These are phyloP conservation scores for Octonoba sinensis DNA, from an alignment of 2,888 invertebrate species.

Conservation along the genomic window DNA sequence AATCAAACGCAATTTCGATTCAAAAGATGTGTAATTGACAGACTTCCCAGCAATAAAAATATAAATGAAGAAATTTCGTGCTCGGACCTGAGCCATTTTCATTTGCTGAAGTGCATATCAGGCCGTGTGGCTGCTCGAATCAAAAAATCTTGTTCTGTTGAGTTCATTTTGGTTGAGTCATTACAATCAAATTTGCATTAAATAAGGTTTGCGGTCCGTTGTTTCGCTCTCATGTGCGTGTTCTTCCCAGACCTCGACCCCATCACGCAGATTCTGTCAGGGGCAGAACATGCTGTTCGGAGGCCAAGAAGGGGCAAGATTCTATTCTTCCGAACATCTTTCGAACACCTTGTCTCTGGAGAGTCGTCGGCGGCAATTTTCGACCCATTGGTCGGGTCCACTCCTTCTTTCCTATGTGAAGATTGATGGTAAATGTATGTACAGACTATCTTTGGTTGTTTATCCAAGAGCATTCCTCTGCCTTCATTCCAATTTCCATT, in stretches of 20 bases:
- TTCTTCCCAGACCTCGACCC: slow-evolving; percentile 29
- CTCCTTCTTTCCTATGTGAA: too few relatives aligned
- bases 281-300: slow-evolving; percentile 26
- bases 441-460: too few relatives aligned
- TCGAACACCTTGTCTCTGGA: background rate
- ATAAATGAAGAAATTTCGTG: too few relatives aligned
- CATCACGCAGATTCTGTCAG: slow-evolving; percentile 34
- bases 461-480: too few relatives aligned
- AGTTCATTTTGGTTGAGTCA: slow-evolving; percentile 34
- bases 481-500: too few relatives aligned
- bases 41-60: too few relatives aligned
- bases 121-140: slow-evolving; percentile 7
- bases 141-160: slow-evolving; percentile 12
- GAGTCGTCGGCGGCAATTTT: background rate
- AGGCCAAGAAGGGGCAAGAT: slow-evolving; percentile 16
- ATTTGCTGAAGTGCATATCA: background rate
- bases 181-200: slow-evolving; percentile 58
- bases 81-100: slow-evolving; percentile 1
- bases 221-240: slow-evolving; percentile 43
- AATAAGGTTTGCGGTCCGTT: slow-evolving; percentile 23
- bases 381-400: too few relatives aligned
- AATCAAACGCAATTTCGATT: too few relatives aligned
- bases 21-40: too few relatives aligned
- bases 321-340: slow-evolving; percentile 7
- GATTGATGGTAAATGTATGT: too few relatives aligned